Evolutionary conservation across 1,140 invertebrate genomes (phyloP), one percentile per base, ranked within the genome.

Genomic region (Anastrepha obliqua): DNA sequence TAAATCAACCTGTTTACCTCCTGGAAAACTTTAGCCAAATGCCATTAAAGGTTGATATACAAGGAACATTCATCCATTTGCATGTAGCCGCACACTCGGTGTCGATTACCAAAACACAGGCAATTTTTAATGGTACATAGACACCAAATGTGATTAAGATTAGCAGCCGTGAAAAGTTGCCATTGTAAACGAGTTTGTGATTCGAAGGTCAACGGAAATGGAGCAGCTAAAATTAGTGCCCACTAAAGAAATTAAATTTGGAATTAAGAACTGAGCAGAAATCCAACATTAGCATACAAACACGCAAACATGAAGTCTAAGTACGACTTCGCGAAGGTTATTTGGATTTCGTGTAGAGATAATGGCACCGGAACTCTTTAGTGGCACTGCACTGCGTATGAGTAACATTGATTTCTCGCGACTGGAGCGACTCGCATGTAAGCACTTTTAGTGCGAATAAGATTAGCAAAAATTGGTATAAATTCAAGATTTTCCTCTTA

Each of bases 1-100:
- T 15, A 51, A 81, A 81, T 55, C 51, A 55, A 58, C 51, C 7
- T 81, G 47, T 55, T 58, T 81, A 81, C 51, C 74, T 55, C 74
- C 17, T 55, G 17, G 51, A 11, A 55, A 58, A 81, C 74, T 81
- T 81, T 81, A 81, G 42, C 9, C 42, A 81, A 81, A 17, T 17
- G 47, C 17, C 74, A 58, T 9, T 81, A 17, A 29, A 20, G 7
- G 51, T 17, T 62, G 8, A 17, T 13, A n/a, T 13, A 62, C 60
- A 17, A 62, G 15, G n/a, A 5, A 62, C 15, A 62, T 17, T 13
- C 60, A 62, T 5, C 60, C 60, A 17, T 62, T n/a, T 17, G n/a
- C 60, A 8, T 15, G 4, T 62, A 13, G 13, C 13, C 60, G 60
- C 15, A 62, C 60, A 62, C 9, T 13, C n/a, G 60, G 60, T 62